Percentiles rank a stretch among this genome's conserved stretches.
These are phyloP conservation scores for Petrocephalus microphthalmus DNA, from an alignment of 2,113 vertebrate species.

Conservation along the genomic window DNA sequence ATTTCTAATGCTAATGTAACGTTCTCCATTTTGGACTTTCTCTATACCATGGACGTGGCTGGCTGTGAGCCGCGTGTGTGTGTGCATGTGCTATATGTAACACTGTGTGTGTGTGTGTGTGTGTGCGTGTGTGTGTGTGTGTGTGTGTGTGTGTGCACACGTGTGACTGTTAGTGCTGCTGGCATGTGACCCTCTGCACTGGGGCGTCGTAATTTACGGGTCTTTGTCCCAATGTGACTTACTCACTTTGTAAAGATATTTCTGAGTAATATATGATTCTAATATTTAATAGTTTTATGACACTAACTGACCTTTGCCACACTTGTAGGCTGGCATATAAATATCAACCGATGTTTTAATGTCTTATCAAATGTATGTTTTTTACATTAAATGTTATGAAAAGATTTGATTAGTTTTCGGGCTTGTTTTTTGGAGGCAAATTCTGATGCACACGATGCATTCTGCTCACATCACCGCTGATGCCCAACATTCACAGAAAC, in stretches of 20 bases:
- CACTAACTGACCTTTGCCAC: slow-evolving; percentile 70
- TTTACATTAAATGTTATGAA: slow-evolving; percentile 60
- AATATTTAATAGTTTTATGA: slow-evolving; percentile 80
- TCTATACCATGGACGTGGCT: slow-evolving; percentile 16
- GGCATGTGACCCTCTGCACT: slow-evolving; percentile 14
- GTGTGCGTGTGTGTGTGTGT: slow-evolving; percentile 10
- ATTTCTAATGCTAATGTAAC: slow-evolving; percentile 30
- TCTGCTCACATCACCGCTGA: not conserved
- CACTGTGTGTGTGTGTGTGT: not conserved
- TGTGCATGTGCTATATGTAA: not conserved
- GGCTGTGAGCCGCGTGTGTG: not conserved
- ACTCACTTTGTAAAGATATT: slow-evolving; percentile 69
- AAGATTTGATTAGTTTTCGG: slow-evolving; percentile 32
- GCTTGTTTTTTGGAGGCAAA: slow-evolving; percentile 30
- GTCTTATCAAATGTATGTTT: slow-evolving; percentile 58
- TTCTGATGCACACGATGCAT: not conserved
- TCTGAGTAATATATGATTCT: slow-evolving; percentile 75
- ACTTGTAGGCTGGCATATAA: slow-evolving; percentile 55
- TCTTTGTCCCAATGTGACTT: slow-evolving; percentile 64
- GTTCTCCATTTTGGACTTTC: slow-evolving; percentile 29
- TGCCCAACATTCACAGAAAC: not conserved
- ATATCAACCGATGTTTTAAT: slow-evolving; percentile 42
- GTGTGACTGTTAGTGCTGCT: slow-evolving; percentile 20
- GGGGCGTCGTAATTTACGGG: slow-evolving; percentile 56
- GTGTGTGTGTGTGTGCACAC: not conserved